Base-by-base conservation (phyloP, 1,140 invertebrate species). In the Ceratosolen solmsi region DNA sequence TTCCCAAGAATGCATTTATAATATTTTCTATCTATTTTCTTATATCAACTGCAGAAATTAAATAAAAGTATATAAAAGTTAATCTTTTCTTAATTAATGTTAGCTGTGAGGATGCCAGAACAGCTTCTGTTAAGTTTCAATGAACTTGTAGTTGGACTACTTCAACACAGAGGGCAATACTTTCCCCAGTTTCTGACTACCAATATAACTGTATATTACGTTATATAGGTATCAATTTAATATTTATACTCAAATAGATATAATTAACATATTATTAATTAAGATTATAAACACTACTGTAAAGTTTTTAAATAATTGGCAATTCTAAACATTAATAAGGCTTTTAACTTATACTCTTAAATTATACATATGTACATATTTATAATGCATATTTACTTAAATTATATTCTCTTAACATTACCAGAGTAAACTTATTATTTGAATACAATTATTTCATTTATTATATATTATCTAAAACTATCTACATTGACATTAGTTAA, bases 91-190 rank as follows among this genome's bases (percentile, higher is more conserved):
- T 68, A n/a, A 75, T 75, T 71, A 71, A 17, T 71, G 17, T 49
- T 76, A 65, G 68, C 20, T 68, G n/a, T 75, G 46, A 75, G 60
- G 60, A 81, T 81, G 79, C 56, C 9, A 51, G 30, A 75, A 60
- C 22, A 51, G 51, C 63, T 76, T 71, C 58, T 70, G 36, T 76
- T 60, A 33, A 78, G 49, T 33, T 78, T 51, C 56, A 82, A 71
- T 83, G 58, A 79, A 25, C 2, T 15, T 75, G 60, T 79, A 83
- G 82, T 83, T 79, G 1, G 22, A 75, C 76, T 83, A 74, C 76
- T 83, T 83, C 70, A 83, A 83, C 51, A 75, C n/a, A 83, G 82
- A 75, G 82, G 82, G 82, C 82, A 74, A 74, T 83, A 78, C 74
- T 82, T 78, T 78, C 75, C 22, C 68, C 2, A 36, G 8, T 20